phyloP scores from a whole-genome alignment of 1,140 invertebrate genomes.

The Latrodectus geometricus region DNA sequence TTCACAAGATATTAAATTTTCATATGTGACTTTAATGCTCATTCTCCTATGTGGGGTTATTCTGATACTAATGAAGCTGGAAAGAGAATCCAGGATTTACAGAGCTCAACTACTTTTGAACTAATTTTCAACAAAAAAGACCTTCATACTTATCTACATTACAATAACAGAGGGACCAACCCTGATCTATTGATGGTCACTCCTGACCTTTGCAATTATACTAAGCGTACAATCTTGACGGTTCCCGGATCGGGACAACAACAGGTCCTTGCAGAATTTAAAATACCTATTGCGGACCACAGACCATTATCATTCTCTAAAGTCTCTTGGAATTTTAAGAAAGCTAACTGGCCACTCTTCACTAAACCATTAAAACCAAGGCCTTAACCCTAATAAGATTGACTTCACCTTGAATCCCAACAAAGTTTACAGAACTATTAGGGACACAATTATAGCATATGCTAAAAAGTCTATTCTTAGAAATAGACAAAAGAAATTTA shows the following conservation, averaged over 20 bases:
- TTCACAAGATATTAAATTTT: constrained; percentile 4
- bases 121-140: background rate
- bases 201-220: background rate
- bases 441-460: too few relatives aligned
- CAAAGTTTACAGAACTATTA: too few relatives aligned
- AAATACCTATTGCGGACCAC: background rate
- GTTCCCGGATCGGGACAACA: constrained; percentile 4
- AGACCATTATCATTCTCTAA: background rate
- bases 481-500: background rate
- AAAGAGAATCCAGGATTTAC: background rate
- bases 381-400: background rate
- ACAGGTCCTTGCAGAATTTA: background rate
- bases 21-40: constrained; percentile 20
- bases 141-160: constrained; percentile 23
- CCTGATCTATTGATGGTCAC: constrained; percentile 17
- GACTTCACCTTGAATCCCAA: background rate
- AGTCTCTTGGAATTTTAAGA: background rate
- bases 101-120: constrained; percentile 3
- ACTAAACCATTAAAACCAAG: background rate
- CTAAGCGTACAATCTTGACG: background rate
- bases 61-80: background rate
- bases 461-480: background rate
- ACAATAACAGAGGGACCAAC: background rate
- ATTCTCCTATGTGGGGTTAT: constrained; percentile 6
- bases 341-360: background rate